phyloP scores from a whole-genome alignment of 2,113 vertebrate genomes.

The Glaucomys volans region DNA sequence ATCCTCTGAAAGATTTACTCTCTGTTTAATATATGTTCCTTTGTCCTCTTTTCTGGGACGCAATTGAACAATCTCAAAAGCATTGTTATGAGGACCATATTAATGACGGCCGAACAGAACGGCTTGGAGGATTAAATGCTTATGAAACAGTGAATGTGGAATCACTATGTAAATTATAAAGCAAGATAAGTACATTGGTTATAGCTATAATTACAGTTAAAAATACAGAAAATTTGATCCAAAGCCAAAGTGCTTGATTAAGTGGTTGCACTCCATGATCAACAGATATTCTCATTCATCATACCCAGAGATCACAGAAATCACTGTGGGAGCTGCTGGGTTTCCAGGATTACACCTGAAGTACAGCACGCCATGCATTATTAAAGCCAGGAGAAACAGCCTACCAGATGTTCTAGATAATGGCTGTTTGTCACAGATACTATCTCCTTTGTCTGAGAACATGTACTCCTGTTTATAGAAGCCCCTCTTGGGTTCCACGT shows the following conservation, averaged over 20 bases:
- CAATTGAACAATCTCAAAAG: conserved; percentile 53
- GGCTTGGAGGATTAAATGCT: conserved; percentile 69
- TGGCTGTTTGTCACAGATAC: conserved; percentile 57
- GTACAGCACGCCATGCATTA: not conserved
- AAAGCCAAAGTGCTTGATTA: conserved; percentile 72
- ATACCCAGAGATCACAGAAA: conserved; percentile 37
- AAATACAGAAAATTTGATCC: conserved; percentile 73
- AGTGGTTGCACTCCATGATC: conserved; percentile 50
- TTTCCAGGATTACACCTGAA: conserved; percentile 49
- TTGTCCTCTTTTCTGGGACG: not conserved
- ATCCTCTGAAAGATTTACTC: not conserved
- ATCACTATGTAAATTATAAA: conserved; percentile 72
- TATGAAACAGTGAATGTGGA: not conserved
- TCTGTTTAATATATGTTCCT: not conserved
- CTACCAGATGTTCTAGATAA: conserved; percentile 74
- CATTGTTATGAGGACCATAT: conserved; percentile 28
- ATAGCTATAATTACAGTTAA: conserved; percentile 74
- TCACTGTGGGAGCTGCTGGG: not conserved
- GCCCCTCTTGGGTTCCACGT: conserved; percentile 40
- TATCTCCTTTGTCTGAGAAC: conserved; percentile 66
- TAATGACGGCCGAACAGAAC: not conserved
- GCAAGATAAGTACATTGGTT: conserved; percentile 65
- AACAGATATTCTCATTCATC: conserved; percentile 53
- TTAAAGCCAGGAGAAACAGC: conserved; percentile 54
- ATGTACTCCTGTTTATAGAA: conserved; percentile 70